A percentile compares a stretch with the other conserved stretches of the same genome.
These are phyloP conservation scores for Redunca redunca DNA, from an alignment of 2,113 vertebrate species.

Conservation along the genomic window DNA sequence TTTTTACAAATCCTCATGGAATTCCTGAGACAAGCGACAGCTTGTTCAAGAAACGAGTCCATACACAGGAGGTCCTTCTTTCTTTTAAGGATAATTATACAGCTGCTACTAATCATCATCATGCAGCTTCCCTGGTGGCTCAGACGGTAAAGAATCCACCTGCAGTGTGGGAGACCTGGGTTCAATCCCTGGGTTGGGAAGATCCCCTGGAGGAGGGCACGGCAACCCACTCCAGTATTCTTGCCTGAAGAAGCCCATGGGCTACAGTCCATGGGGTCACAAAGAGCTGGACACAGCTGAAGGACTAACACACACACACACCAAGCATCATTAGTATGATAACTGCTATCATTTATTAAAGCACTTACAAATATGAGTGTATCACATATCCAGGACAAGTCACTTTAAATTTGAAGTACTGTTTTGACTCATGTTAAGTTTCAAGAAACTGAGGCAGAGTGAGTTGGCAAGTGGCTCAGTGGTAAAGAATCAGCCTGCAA, in stretches of 20 bases:
- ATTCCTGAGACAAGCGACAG: not conserved
- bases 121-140: not conserved
- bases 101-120: not conserved
- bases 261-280: not conserved
- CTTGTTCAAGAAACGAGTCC: not conserved
- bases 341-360: not conserved
- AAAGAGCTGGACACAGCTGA: not conserved
- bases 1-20: not conserved
- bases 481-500: not conserved
- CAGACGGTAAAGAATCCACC: not conserved
- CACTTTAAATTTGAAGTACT: not conserved
- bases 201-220: not conserved
- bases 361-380: not conserved
- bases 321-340: not conserved
- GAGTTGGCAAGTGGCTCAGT: not conserved
- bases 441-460: not conserved
- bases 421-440: not conserved
- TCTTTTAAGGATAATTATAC: not conserved
- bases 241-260: not conserved
- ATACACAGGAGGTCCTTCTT: not conserved
- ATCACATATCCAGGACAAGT: not conserved
- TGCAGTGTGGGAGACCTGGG: not conserved
- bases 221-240: not conserved
- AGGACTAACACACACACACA: not conserved
- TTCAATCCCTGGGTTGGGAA: not conserved